These are phyloP conservation scores for Catajapyx aquilonaris DNA, from an alignment of 1,140 invertebrate genomes.

Conservation along the genomic window DNA sequence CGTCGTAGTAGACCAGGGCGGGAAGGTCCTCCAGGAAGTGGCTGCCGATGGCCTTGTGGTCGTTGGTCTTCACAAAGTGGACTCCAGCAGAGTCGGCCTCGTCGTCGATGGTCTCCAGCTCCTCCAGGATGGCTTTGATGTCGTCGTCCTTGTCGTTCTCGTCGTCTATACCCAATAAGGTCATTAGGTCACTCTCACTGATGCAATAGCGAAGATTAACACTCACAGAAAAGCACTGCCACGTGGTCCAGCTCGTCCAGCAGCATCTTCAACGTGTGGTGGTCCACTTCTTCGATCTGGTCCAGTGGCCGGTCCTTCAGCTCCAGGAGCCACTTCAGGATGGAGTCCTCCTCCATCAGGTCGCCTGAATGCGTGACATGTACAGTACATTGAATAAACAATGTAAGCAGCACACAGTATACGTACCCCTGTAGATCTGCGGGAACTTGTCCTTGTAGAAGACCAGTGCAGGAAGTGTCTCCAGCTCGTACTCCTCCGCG, in stretches of 20 bases:
- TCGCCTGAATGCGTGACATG: conserved; percentile 44
- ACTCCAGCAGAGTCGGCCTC: conserved; percentile 79
- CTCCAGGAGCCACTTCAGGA: conserved; percentile 73
- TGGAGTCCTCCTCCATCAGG: conserved; percentile 75
- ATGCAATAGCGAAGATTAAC: conserved; percentile 9
- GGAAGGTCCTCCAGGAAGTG: conserved; percentile 80
- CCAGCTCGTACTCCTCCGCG: conserved; percentile 71
- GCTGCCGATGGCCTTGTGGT: conserved; percentile 68
- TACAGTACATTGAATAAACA: no score
- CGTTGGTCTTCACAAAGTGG: conserved; percentile 84
- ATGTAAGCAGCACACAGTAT: background rate
- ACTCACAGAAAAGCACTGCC: conserved; percentile 81
- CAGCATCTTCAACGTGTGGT: conserved; percentile 68
- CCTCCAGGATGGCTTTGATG: conserved; percentile 60
- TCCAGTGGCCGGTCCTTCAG: conserved; percentile 64
- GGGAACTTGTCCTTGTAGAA: conserved; percentile 81
- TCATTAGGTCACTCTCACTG: background rate
- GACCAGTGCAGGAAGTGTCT: conserved; percentile 56
- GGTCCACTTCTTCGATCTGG: conserved; percentile 77
- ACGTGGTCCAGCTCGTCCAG: conserved; percentile 78
- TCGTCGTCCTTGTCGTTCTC: conserved; percentile 54
- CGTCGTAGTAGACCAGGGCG: conserved; percentile 77
- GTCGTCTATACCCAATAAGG: no score
- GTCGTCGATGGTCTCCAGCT: conserved; percentile 84
- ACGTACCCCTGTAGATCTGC: conserved; percentile 46